Evolutionary conservation across 2,797 vertebrate species (phyloP).

Genomic region (Hybognathus amarus): DNA sequence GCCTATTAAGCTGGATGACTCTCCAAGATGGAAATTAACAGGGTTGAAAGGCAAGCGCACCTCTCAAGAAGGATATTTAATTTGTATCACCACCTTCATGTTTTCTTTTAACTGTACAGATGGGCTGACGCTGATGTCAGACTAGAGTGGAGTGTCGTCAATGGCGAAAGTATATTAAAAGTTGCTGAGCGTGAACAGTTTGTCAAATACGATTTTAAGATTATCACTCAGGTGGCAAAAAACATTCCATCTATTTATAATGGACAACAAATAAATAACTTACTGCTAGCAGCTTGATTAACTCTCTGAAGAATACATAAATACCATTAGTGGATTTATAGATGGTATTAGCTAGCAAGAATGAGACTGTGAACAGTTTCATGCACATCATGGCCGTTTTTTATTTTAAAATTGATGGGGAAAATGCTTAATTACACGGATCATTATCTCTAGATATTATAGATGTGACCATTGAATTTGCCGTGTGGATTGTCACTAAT

Average conservation of each 20-base stretch:
- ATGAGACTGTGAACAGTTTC: neutral
- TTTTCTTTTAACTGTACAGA: slow-evolving; percentile 45
- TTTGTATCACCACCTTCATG: slow-evolving; percentile 43
- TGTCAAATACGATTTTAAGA: slow-evolving; percentile 29
- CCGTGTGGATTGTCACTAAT: neutral
- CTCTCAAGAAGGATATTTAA: slow-evolving; percentile 64
- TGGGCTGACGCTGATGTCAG: slow-evolving; percentile 33
- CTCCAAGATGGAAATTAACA: slow-evolving; percentile 74
- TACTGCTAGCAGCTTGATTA: neutral
- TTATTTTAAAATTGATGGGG: neutral
- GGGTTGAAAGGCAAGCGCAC: slow-evolving; percentile 68
- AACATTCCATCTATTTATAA: slow-evolving; percentile 15
- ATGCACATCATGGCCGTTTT: neutral
- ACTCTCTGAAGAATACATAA: slow-evolving; percentile 20
- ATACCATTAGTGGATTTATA: neutral
- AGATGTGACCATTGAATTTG: slow-evolving; percentile 16
- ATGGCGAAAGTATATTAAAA: slow-evolving; percentile 21
- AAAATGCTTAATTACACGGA: neutral
- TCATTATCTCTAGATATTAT: neutral
- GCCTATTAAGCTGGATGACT: slow-evolving; percentile 81
- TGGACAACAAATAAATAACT: slow-evolving; percentile 2
- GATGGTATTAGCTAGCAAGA: neutral
- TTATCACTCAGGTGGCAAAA: slow-evolving; percentile 1
- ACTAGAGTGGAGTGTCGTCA: neutral
- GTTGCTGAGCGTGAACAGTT: slow-evolving; percentile 10